Percentiles rank a stretch among this genome's conserved stretches.
Evolutionary conservation across 2,797 vertebrate species (phyloP).

Genomic region (Danio tinwini): DNA sequence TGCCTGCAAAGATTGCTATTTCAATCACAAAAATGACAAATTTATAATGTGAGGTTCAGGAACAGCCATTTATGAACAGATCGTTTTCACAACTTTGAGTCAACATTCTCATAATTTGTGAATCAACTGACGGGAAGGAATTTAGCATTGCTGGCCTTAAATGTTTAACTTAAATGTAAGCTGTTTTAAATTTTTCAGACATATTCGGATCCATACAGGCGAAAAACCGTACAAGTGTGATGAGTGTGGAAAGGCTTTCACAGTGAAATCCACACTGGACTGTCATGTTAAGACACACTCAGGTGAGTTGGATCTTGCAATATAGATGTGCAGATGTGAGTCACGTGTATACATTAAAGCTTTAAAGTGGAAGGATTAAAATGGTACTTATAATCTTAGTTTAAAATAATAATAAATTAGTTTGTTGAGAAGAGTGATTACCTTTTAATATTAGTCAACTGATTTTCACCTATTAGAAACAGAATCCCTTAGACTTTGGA

Average conservation of each 20-base stretch:
- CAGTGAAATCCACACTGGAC: constrained; percentile 97
- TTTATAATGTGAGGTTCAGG: background rate
- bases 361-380: background rate
- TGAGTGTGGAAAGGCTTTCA: constrained; percentile 96
- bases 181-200: constrained; percentile 73
- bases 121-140: background rate
- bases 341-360: background rate
- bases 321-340: background rate
- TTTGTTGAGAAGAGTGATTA: too few species aligned
- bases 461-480: too few species aligned
- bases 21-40: background rate
- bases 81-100: background rate
- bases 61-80: background rate
- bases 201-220: constrained; percentile 96
- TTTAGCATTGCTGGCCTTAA: background rate
- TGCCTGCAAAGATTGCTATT: background rate
- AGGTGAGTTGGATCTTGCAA: constrained; percentile 75
- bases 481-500: too few species aligned
- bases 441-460: too few species aligned
- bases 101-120: background rate
- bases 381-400: too few species aligned
- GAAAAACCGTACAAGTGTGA: constrained; percentile 97
- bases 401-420: too few species aligned
- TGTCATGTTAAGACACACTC: constrained; percentile 97
- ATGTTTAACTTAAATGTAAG: background rate